A percentile compares a stretch with the other conserved stretches of the same genome.
These are phyloP conservation scores for Fistularia tabacaria DNA, from an alignment of 2,797 vertebrate genomes.

Conservation along the genomic window DNA sequence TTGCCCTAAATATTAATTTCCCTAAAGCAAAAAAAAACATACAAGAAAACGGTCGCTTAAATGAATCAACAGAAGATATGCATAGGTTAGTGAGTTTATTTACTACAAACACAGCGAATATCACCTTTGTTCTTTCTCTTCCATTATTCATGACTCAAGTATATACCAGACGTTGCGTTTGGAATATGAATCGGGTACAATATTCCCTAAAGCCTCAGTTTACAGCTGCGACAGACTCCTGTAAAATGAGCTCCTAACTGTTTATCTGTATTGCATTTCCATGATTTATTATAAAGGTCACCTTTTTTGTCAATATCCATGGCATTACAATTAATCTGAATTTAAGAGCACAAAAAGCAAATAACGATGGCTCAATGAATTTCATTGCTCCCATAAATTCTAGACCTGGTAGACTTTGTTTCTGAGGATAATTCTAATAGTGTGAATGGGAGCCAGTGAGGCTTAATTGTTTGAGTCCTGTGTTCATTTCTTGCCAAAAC, in stretches of 20 bases:
- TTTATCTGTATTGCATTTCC: slow-evolving; percentile 28
- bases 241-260: slow-evolving; percentile 25
- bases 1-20: slow-evolving; percentile 4
- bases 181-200: slow-evolving; percentile 26
- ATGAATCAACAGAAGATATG: slow-evolving; percentile 4
- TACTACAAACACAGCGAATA: slow-evolving; percentile 14
- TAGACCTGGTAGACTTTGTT: slow-evolving; percentile 34
- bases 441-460: slow-evolving; percentile 32
- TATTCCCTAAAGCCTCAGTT: slow-evolving; percentile 10
- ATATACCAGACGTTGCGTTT: slow-evolving; percentile 32
- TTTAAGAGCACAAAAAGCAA: too few species aligned
- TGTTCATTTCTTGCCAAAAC: slow-evolving; percentile 30
- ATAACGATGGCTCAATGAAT: slow-evolving; percentile 33
- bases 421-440: slow-evolving; percentile 49
- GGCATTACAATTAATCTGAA: slow-evolving; percentile 21
- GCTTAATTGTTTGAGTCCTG: slow-evolving; percentile 43
- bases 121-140: slow-evolving; percentile 32
- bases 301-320: slow-evolving; percentile 2
- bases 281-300: slow-evolving; percentile 33
- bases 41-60: background rate
- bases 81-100: slow-evolving; percentile 11
- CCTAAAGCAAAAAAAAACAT: slow-evolving; percentile 1
- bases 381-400: slow-evolving; percentile 47
- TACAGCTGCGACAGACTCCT: slow-evolving; percentile 2
- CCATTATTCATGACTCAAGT: slow-evolving; percentile 23